Conservation (phyloP, 2,797 vertebrate genomes). For the Catharus ustulatus region DNA sequence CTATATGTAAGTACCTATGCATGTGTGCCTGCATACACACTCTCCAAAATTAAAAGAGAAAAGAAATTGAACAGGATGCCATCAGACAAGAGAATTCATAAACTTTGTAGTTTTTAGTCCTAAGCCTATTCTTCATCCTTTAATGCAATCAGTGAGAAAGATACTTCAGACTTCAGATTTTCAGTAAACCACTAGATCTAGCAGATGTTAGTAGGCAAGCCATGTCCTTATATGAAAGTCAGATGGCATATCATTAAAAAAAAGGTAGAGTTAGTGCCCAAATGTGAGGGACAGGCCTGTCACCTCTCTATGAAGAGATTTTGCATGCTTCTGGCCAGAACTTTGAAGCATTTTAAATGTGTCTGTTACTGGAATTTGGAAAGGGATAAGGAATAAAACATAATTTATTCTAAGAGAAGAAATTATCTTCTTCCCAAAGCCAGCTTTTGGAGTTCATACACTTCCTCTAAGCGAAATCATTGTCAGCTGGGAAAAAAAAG, state of each 20-base stretch:
- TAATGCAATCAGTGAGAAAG: not conserved
- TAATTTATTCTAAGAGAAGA: not conserved
- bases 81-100: not conserved
- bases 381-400: not conserved
- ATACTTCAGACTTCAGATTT: not conserved
- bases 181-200: not conserved
- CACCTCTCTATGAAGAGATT: not conserved
- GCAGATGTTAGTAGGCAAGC: not conserved
- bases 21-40: no score
- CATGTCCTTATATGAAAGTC: not conserved
- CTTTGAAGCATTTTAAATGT: not conserved
- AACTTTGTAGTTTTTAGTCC: not conserved
- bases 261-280: not conserved
- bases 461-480: not conserved
- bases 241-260: accelerated
- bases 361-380: not conserved
- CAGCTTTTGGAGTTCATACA: not conserved
- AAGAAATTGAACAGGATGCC: not conserved
- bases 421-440: not conserved
- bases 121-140: not conserved
- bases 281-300: not conserved
- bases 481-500: not conserved
- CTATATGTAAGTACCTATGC: not conserved
- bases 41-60: not conserved
- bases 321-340: not conserved